phyloP scores from a whole-genome alignment of 2,113 vertebrate genomes.

The Sardina pilchardus region DNA sequence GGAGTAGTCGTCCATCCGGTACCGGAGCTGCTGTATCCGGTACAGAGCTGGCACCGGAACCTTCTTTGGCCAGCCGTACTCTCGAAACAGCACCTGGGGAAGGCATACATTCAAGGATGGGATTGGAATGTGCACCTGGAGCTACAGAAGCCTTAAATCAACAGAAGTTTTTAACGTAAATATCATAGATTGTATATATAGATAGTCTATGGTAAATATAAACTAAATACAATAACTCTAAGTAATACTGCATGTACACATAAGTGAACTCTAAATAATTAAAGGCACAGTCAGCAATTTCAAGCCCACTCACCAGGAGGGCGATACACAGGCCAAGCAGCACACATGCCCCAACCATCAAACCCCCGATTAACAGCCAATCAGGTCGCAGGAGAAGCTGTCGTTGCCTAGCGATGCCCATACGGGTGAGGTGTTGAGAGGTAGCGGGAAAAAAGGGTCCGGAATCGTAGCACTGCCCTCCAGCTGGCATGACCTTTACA shows the following conservation, averaged over 20 bases:
- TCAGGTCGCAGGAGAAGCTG: slow-evolving; percentile 72
- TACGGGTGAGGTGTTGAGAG: slow-evolving; percentile 74
- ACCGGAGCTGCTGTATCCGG: slow-evolving; percentile 73
- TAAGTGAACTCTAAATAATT: too few species aligned
- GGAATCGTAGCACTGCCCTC: slow-evolving; percentile 79
- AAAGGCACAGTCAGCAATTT: too few species aligned
- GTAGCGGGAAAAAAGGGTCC: slow-evolving; percentile 78
- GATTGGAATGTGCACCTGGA: not conserved
- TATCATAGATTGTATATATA: too few species aligned
- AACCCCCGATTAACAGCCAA: slow-evolving; percentile 74
- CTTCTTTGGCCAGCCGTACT: slow-evolving; percentile 74
- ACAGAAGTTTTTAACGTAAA: too few species aligned
- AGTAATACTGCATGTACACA: too few species aligned
- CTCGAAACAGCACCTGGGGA: slow-evolving; percentile 76
- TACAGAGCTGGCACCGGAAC: slow-evolving; percentile 62
- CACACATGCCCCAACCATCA: slow-evolving; percentile 66
- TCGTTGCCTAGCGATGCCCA: slow-evolving; percentile 72
- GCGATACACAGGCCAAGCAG: slow-evolving; percentile 71
- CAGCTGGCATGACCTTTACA: slow-evolving; percentile 75
- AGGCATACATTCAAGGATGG: slow-evolving; percentile 22
- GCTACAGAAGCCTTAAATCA: too few species aligned
- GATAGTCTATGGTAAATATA: too few species aligned
- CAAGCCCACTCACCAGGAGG: slow-evolving; percentile 69
- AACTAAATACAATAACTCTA: too few species aligned
- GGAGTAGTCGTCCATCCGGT: slow-evolving; percentile 77